phyloP scores from a whole-genome alignment of 2,888 invertebrate species.

The Synanthedon andrenaeformis region DNA sequence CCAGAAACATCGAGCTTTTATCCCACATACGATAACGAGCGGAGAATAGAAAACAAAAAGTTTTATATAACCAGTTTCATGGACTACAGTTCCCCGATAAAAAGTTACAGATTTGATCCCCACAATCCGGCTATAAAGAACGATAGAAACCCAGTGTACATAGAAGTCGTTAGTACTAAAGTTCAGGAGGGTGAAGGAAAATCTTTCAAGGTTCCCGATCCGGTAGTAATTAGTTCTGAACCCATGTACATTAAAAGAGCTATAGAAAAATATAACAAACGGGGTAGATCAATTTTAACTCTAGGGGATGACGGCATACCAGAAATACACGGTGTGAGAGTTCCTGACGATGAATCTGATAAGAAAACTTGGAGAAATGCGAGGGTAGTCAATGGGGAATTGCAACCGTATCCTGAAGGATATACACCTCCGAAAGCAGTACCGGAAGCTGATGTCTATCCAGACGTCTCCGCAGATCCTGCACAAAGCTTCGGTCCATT shows the following conservation, averaged over 20 bases:
- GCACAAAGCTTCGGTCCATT: constrained; percentile 69
- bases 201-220: constrained; percentile 72
- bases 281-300: constrained; percentile 74
- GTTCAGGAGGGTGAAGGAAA: constrained; percentile 60
- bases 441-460: constrained; percentile 68
- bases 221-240: constrained; percentile 77
- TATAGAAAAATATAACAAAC: constrained; percentile 68
- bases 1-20: constrained; percentile 56
- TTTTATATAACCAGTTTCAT: constrained; percentile 57
- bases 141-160: constrained; percentile 69
- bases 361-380: constrained; percentile 90
- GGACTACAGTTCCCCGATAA: constrained; percentile 54
- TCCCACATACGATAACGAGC: constrained; percentile 58
- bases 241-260: constrained; percentile 69
- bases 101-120: constrained; percentile 59
- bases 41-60: constrained; percentile 52
- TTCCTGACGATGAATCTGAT: constrained; percentile 87
- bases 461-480: constrained; percentile 42
- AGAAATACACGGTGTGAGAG: constrained; percentile 83
- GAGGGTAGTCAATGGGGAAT: constrained; percentile 85
- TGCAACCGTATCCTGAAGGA: constrained; percentile 80
- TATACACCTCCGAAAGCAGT: constrained; percentile 74
- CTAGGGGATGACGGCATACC: constrained; percentile 80
- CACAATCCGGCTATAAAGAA: constrained; percentile 63
- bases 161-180: constrained; percentile 62